A percentile compares a stretch with the other conserved stretches of the same genome.
Evolutionary conservation across 2,888 invertebrate genomes (phyloP).

Genomic region (Scaptomyza polygonia): DNA sequence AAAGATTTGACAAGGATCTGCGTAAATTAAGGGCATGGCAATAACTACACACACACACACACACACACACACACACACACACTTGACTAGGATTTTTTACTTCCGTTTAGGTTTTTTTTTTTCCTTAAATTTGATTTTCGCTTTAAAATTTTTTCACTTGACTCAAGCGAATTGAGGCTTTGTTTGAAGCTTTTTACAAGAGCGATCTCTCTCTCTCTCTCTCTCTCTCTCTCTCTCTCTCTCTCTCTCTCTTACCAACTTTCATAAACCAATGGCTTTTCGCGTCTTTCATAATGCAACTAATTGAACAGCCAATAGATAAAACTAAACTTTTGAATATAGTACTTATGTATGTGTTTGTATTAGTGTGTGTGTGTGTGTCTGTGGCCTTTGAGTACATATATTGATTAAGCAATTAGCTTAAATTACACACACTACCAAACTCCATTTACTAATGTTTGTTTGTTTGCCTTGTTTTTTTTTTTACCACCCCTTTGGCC

Average conservation of each 20-base stretch:
- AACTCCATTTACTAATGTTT: constrained; percentile 6
- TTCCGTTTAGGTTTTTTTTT: neutral
- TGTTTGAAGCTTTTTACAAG: neutral
- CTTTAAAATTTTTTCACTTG: neutral
- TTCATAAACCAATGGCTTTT: neutral
- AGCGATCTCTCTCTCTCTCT: neutral
- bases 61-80: neutral
- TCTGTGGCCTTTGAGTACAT: constrained; percentile 3
- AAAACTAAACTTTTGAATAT: neutral
- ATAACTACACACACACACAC: neutral
- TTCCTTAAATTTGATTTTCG: neutral
- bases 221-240: neutral
- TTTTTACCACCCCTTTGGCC: neutral
- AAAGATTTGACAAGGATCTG: constrained; percentile 51
- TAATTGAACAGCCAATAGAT: constrained; percentile 43
- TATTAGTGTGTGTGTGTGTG: neutral
- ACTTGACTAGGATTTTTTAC: neutral
- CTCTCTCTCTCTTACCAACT: neutral
- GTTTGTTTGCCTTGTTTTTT: constrained; percentile 28
- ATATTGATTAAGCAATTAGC: constrained; percentile 76
- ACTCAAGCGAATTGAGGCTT: neutral
- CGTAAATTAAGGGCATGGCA: constrained; percentile 31
- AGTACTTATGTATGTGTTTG: neutral
- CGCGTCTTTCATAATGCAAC: constrained; percentile 22
- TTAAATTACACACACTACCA: constrained; percentile 54